Evolutionary conservation across 1,140 invertebrate genomes (phyloP), one percentile per base, ranked within the genome.

Genomic region (Parapsyche elsis): DNA sequence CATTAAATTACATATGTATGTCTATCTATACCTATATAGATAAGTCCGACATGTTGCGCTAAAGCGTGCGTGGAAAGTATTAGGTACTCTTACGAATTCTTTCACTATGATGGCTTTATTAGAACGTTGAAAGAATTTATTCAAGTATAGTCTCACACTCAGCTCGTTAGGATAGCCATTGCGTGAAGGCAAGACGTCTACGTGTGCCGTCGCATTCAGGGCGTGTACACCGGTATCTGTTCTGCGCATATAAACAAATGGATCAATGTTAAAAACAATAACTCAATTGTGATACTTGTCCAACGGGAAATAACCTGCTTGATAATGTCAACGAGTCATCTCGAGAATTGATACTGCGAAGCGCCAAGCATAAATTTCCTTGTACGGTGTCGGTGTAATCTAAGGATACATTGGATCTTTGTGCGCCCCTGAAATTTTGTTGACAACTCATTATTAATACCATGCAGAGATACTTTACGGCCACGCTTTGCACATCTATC

Each of bases 141-240:
- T 94, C 5, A 94, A 82, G 45, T 84, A 81, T 49, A 81, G 84
- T 5, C 89, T 87, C 53, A 93, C 81, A 1, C 70, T 53, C 0
- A 83, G 24, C 19, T 0, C 90, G 85, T 71, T 91, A 84, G 46
- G 53, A 83, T 91, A 92, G n/a, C 89, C 84, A 5, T 71, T 61
- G 16, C 87, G 81, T 78, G 89, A 87, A 21, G 74, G 81, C 70
- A 87, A 88, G 21, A 88, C 83, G 80, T 94, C 92, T 79, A 93
- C 88, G 83, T 94, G 93, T 38, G 90, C 91, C n/a, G 90, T 90
- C 14, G 90, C 86, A 83, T 90, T 89, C 12, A 94, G 84, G 0
- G 92, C 93, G 87, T 94, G 93, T 5, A 94, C 93, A 77, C 93
- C 93, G 9, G 90, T 86, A 90, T 94, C 93, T 87, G 94, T 94